phyloP scores from a whole-genome alignment of 2,888 invertebrate species.

The Microplitis deprimator region DNA sequence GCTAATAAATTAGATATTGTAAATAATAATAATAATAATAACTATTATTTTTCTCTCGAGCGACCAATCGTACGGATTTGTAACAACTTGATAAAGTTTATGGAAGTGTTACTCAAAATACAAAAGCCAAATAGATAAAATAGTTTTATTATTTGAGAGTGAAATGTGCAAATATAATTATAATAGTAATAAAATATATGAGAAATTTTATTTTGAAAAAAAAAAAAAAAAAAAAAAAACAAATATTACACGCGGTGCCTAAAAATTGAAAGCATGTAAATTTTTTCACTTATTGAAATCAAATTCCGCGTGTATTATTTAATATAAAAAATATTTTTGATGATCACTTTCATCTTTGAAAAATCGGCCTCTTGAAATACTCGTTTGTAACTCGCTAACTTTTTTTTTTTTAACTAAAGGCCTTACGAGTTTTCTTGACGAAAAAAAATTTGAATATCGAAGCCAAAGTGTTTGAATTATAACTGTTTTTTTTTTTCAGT shows the following conservation, averaged over 20 bases:
- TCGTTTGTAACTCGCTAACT: not conserved
- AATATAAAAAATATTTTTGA: not conserved
- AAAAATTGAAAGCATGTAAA: not conserved
- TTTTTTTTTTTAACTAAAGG: not conserved
- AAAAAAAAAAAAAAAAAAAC: not conserved
- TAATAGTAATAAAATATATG: not conserved
- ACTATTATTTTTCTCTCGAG: conserved; percentile 35
- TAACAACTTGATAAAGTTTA: conserved; percentile 4
- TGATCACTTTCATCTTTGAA: not conserved
- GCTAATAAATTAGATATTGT: conserved; percentile 12
- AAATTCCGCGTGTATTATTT: too few species aligned
- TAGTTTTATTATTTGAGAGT: conserved; percentile 3
- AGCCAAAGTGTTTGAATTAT: not conserved
- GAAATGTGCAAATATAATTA: not conserved
- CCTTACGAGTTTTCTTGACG: not conserved
- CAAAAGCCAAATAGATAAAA: not conserved
- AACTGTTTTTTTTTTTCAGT: too few species aligned
- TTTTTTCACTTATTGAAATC: not conserved
- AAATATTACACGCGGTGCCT: not conserved
- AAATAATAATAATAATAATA: conserved; percentile 16
- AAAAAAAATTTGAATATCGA: not conserved
- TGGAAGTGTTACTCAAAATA: not conserved
- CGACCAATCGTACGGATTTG: conserved; percentile 35
- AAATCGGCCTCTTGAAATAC: not conserved
- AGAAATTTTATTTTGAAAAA: not conserved